Evolutionary conservation across 2,113 vertebrate genomes (phyloP).

Genomic region (Cynopterus brachyotis): DNA sequence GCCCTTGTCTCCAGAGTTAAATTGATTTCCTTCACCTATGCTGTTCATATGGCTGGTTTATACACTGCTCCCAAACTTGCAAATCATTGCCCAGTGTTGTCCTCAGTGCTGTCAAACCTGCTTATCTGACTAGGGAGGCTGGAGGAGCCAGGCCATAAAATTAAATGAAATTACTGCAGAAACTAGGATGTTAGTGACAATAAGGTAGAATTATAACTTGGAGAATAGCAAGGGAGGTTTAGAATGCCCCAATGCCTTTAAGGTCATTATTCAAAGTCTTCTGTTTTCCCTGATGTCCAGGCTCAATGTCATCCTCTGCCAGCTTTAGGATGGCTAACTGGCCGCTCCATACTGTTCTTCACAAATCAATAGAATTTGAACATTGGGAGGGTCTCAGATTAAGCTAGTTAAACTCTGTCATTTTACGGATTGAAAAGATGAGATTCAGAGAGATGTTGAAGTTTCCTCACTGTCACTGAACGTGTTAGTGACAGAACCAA

Average conservation of each 20-base stretch:
- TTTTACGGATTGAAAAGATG: not conserved
- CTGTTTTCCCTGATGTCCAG: constrained; percentile 40
- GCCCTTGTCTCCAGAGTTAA: not conserved
- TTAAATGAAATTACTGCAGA: constrained; percentile 73
- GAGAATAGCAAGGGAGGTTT: constrained; percentile 66
- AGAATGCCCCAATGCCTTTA: not conserved
- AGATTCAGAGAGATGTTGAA: not conserved
- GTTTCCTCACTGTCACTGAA: not conserved
- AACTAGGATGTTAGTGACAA: constrained; percentile 66
- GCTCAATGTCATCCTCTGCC: constrained; percentile 41
- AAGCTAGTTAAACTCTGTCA: not conserved
- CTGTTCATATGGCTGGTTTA: constrained; percentile 31
- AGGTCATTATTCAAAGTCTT: constrained; percentile 48
- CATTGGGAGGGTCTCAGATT: not conserved
- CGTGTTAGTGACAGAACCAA: not conserved
- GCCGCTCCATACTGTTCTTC: not conserved
- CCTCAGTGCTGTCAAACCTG: constrained; percentile 56
- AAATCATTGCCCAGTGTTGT: constrained; percentile 57
- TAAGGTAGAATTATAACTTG: constrained; percentile 66
- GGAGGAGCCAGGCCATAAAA: constrained; percentile 70
- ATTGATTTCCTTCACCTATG: not conserved
- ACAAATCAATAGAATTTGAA: not conserved
- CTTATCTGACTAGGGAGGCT: constrained; percentile 70
- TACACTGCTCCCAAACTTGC: constrained; percentile 26
- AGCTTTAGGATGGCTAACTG: not conserved